Conservation (phyloP, 2,888 invertebrate species). For the Mylabris sibirica region DNA sequence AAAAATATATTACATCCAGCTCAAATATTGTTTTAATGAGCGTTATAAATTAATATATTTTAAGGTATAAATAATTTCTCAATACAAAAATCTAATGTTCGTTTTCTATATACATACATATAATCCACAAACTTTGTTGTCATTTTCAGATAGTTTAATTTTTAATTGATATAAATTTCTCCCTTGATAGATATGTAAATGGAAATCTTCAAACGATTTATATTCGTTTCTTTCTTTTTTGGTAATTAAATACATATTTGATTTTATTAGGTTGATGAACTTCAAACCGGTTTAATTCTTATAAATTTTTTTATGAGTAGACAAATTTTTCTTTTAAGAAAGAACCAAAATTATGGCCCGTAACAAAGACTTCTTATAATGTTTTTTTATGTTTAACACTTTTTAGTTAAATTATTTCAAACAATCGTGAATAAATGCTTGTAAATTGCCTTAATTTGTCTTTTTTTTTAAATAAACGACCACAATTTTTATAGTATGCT, state of each 20-base stretch:
- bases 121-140: neutral
- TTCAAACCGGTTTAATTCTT: conserved; percentile 23
- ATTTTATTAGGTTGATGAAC: conserved; percentile 27
- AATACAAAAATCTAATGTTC: neutral
- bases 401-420: too few species aligned
- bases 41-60: neutral
- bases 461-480: too few species aligned
- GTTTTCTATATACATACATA: too few species aligned
- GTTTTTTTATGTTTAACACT: too few species aligned
- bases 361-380: too few species aligned
- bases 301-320: neutral
- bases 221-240: conserved; percentile 3
- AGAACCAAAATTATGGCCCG: neutral
- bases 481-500: too few species aligned
- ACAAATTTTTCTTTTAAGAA: neutral
- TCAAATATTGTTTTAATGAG: neutral
- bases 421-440: too few species aligned
- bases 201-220: conserved; percentile 7
- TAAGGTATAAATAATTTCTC: too few species aligned
- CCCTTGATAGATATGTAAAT: neutral
- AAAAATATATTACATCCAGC: neutral
- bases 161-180: too few species aligned
- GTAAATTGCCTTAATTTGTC: too few species aligned
- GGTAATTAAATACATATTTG: conserved; percentile 16
- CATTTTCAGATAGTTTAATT: too few species aligned